Evolutionary conservation across 2,888 invertebrate genomes (phyloP), one percentile per base, ranked within the genome.

Genomic region (Nomada goodeniana): DNA sequence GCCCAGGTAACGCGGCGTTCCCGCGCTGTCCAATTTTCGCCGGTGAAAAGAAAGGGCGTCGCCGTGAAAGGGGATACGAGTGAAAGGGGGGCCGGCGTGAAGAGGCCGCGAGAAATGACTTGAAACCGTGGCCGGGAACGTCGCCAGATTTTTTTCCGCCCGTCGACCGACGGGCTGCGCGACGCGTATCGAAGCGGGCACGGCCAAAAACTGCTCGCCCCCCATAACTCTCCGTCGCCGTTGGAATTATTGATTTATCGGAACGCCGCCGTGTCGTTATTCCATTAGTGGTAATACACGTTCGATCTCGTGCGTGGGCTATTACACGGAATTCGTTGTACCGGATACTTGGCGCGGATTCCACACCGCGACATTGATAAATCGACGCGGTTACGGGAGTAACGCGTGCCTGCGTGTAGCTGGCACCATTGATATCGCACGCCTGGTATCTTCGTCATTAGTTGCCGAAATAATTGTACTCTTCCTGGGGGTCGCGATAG

Each of bases 261-360:
- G 29, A 44, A 50, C 52, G 20, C 29, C 26, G 13, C 20, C 36
- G 60, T 78, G 64, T 79, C 61, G 78, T 73, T 75, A 72, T 61
- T 65, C 76, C 77, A 76, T 87, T 83, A 76, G 50, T 67, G 75
- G 76, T 81, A 83, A 87, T 84, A 80, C 80, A 29, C 71, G 65
- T 82, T 76, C 83, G 61, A 87, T 85, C 81, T 73, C 78, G 78
- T 65, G 83, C 74, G 73, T 79, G 75, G 36, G 76, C 67, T 63
- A 72, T 79, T 83, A 67, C 65, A 57, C 67, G 77, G 75, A 83
- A 83, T 83, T 83, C 78, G 83, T 83, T 78, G 74, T 64, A 75
- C 61, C 70, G 68, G 57, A 59, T 82, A 73, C 65, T 79, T 82
- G 82, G 76, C 77, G 55, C 70, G 47, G 79, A 76, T 84, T 82